Percentiles rank a stretch among this genome's conserved stretches.
Evolutionary conservation across 2,888 invertebrate species (phyloP).

Genomic region (Strigamia transsilvanica): DNA sequence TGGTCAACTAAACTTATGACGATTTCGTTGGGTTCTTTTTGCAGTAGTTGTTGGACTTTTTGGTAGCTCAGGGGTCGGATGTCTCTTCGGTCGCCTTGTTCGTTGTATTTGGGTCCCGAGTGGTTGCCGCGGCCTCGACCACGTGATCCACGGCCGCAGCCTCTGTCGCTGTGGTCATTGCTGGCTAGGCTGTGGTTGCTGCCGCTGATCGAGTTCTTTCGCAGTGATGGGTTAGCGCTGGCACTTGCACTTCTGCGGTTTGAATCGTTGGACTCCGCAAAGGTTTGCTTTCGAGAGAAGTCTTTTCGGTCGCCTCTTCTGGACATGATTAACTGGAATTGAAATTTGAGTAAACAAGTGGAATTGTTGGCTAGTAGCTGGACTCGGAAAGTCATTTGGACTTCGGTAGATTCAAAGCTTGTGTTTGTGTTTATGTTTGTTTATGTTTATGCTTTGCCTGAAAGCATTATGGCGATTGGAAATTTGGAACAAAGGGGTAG

Average conservation of each 20-base stretch:
- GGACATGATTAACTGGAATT: background rate
- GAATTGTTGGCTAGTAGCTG: too few relatives aligned
- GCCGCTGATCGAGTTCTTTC: background rate
- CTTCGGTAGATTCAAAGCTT: too few relatives aligned
- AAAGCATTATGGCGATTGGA: too few relatives aligned
- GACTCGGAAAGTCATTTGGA: too few relatives aligned
- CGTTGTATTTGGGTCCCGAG: background rate
- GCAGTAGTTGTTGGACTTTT: background rate
- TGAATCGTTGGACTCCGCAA: background rate
- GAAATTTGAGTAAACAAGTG: too few relatives aligned
- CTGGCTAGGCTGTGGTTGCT: background rate
- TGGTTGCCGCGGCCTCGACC: background rate
- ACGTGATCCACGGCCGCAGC: background rate
- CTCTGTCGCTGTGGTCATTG: background rate
- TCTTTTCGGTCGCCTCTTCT: background rate
- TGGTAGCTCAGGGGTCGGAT: background rate
- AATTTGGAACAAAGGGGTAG: too few relatives aligned
- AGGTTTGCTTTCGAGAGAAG: background rate
- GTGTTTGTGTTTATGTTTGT: too few relatives aligned
- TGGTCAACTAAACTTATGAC: background rate
- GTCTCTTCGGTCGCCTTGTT: background rate
- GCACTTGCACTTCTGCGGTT: background rate
- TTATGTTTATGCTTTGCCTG: too few relatives aligned
- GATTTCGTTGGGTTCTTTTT: slow-evolving; percentile 25
- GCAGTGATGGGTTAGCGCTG: background rate